Percentiles rank a stretch among this genome's conserved stretches.
Conservation (phyloP, 2,888 invertebrate genomes). For the Amblyteles armatorius region DNA sequence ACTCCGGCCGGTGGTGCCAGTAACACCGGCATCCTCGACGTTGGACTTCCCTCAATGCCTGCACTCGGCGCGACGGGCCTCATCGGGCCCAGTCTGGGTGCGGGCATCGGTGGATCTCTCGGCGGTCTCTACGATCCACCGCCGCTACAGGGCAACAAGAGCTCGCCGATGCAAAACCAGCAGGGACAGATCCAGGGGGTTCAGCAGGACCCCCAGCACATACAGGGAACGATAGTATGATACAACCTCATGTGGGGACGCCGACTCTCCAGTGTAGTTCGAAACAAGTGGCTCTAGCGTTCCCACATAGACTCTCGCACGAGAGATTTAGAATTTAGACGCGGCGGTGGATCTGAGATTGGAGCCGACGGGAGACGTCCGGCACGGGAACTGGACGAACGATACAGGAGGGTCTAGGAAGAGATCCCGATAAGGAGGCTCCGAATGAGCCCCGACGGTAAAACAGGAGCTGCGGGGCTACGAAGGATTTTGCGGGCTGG, state of each 20-base stretch:
- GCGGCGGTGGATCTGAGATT: conserved; percentile 3
- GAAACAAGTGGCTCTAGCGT: conserved; percentile 90
- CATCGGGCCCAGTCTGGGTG: conserved; percentile 73
- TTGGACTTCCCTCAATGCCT: conserved; percentile 84
- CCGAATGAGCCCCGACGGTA: neutral
- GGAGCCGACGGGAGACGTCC: neutral
- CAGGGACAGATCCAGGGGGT: conserved; percentile 79
- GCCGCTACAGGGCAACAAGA: conserved; percentile 82
- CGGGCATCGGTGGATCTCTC: conserved; percentile 81
- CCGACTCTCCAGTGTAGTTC: conserved; percentile 91
- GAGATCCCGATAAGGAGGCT: neutral
- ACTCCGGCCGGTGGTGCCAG: conserved; percentile 86
- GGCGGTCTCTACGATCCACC: conserved; percentile 86
- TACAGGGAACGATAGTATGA: conserved; percentile 97
- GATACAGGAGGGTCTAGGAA: neutral
- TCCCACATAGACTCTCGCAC: conserved; percentile 80
- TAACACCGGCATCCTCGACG: conserved; percentile 86
- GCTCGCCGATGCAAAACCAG: conserved; percentile 67
- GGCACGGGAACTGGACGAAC: neutral
- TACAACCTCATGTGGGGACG: conserved; percentile 97
- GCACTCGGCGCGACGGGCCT: conserved; percentile 70
- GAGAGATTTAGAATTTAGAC: conserved; percentile 52
- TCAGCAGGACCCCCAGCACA: conserved; percentile 89
- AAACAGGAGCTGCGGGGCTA: neutral
- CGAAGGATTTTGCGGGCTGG: neutral